Percentiles rank a stretch among this genome's conserved stretches.
Evolutionary conservation across 2,797 vertebrate genomes (phyloP).

Genomic region (Cynodonichthys magdalenae): DNA sequence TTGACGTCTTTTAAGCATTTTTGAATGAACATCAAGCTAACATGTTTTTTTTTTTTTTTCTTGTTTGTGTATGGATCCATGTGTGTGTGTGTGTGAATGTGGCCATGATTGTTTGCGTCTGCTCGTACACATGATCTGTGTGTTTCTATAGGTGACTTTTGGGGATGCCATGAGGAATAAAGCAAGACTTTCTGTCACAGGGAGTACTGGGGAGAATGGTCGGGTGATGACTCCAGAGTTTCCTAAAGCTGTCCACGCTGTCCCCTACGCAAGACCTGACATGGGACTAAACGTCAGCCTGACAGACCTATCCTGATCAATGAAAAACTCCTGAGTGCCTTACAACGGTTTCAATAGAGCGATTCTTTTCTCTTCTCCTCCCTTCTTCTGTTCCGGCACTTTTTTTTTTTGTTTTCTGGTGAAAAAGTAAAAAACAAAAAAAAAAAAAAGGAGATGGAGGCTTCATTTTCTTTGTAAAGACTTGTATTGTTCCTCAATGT

Average conservation of each 20-base stretch:
- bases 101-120: constrained; percentile 35
- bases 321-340: constrained; percentile 99
- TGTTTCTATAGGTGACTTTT: constrained; percentile 92
- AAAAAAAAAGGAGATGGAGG: constrained; percentile 75
- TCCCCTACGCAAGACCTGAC: constrained; percentile 96
- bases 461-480: constrained; percentile 88
- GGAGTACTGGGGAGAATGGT: constrained; percentile 99
- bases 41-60: constrained; percentile 36
- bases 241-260: constrained; percentile 98
- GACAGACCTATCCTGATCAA: constrained; percentile 98
- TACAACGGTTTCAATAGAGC: constrained; percentile 90
- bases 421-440: constrained; percentile 73
- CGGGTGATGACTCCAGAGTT: constrained; percentile 98
- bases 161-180: constrained; percentile 96
- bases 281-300: constrained; percentile 99
- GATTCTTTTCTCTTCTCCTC: constrained; percentile 30
- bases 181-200: constrained; percentile 97
- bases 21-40: constrained; percentile 45
- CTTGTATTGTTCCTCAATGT: constrained; percentile 70
- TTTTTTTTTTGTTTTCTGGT: constrained; percentile 58
- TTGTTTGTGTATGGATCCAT: constrained; percentile 59
- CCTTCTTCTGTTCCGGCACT: constrained; percentile 41
- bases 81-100: constrained; percentile 42
- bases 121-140: constrained; percentile 47
- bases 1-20: constrained; percentile 59